A percentile compares a stretch with the other conserved stretches of the same genome.
These are phyloP conservation scores for Deroplatys truncata DNA, from an alignment of 2,888 invertebrate genomes.

Conservation along the genomic window DNA sequence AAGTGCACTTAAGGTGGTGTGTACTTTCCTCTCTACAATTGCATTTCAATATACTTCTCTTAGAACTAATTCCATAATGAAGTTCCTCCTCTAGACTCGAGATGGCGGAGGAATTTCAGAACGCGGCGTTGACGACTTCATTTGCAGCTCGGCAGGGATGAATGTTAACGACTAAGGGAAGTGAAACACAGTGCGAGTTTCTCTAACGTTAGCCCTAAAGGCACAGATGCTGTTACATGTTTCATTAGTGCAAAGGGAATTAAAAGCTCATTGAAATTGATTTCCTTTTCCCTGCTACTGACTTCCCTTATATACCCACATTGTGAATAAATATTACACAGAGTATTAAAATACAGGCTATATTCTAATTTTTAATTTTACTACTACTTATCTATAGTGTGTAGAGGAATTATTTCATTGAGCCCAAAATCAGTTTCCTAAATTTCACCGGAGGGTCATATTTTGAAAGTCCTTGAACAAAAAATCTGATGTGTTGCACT, in stretches of 20 bases:
- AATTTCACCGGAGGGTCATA: too few species aligned
- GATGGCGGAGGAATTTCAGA: neutral
- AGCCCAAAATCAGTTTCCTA: too few species aligned
- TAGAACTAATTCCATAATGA: neutral
- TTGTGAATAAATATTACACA: too few species aligned
- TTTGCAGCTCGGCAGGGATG: neutral
- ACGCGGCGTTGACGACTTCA: neutral
- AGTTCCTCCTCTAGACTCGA: neutral
- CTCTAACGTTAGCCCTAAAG: neutral
- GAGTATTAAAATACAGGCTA: too few species aligned
- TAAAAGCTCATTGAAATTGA: neutral
- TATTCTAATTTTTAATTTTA: too few species aligned
- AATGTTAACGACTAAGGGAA: neutral
- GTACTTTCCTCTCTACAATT: neutral
- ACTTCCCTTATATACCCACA: too few species aligned
- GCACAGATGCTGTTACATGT: neutral
- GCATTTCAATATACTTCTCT: neutral
- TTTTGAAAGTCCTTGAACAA: too few species aligned
- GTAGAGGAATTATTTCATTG: too few species aligned
- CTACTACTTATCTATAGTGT: too few species aligned
- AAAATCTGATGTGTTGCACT: too few species aligned
- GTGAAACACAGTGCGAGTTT: neutral
- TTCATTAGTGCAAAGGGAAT: neutral
- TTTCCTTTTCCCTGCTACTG: too few species aligned
- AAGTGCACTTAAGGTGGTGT: neutral